Evolutionary conservation across 1,140 invertebrate species (phyloP).

Genomic region (Acarapis woodi): DNA sequence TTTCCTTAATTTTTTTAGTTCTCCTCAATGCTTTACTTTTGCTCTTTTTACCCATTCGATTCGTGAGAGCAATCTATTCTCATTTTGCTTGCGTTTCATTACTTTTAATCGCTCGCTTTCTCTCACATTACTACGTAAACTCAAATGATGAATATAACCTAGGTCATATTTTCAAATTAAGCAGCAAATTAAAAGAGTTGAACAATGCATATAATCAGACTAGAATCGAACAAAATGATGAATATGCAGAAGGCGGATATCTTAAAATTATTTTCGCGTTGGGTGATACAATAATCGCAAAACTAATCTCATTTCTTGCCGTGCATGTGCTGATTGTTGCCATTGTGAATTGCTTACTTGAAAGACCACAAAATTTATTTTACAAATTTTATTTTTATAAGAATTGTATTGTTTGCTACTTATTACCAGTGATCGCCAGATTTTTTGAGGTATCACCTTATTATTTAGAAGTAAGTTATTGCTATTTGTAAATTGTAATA

Average conservation of each 20-base stretch:
- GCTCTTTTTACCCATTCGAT: slow-evolving; percentile 21
- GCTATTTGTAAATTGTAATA: no score
- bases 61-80: slow-evolving; percentile 23
- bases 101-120: slow-evolving; percentile 18
- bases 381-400: slow-evolving; percentile 16
- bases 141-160: slow-evolving; percentile 11
- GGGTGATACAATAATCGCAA: slow-evolving; percentile 3
- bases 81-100: slow-evolving; percentile 21
- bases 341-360: slow-evolving; percentile 20
- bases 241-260: not conserved
- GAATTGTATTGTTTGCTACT: slow-evolving; percentile 21
- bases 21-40: slow-evolving; percentile 21
- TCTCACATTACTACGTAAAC: slow-evolving; percentile 21
- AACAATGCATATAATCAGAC: no score
- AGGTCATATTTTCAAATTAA: no score
- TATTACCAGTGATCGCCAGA: slow-evolving; percentile 21
- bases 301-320: slow-evolving; percentile 18
- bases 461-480: slow-evolving; percentile 13
- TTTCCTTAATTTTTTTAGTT: slow-evolving; percentile 18
- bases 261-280: not conserved
- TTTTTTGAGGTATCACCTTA: slow-evolving; percentile 19
- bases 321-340: slow-evolving; percentile 20
- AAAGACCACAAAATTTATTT: slow-evolving; percentile 19
- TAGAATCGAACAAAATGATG: no score
- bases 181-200: no score